Evolutionary conservation across 2,797 vertebrate genomes (phyloP), one percentile per base, ranked within the genome.

Genomic region (Australoheros facetus): DNA sequence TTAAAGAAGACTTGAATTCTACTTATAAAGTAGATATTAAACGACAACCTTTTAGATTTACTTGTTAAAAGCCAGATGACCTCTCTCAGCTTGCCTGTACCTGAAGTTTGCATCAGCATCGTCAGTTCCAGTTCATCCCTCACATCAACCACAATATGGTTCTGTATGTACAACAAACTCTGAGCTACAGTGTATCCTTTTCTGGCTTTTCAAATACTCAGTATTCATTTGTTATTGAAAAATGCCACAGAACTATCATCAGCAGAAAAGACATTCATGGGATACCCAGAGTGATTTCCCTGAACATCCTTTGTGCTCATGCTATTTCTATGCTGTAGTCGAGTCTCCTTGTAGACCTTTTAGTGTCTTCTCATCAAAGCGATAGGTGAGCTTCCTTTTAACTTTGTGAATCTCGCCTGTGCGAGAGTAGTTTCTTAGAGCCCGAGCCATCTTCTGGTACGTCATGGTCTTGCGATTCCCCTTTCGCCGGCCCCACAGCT

Each of bases 381-480:
- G 91, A 73, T 96, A 96, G 0, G 96, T 96, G 56, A 96, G 95
- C 82, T 96, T 96, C 57, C 95, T 91, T 81, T 96, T 96, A 74
- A 96, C 95, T 82, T 96, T 96, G 84, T 93, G 91, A 85, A 96
- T 96, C 89, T 96, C 95, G 2, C 96, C 96, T 0, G 96, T 96
- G 79, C 94, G 93, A 2, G 94, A 94, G 85, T 96, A 96, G 89
- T 96, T 96, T 72, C 96, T 90, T 13, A 96, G 86, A 0, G 96
- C 96, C 2, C 96, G 91, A 0, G 96, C 96, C 96, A 96, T 96
- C 91, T 96, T 96, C 88, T 96, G 96, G 87, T 96, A 96, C 0
- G 96, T 96, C 96, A 96, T 96, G 79, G 95, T 95, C 83, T 96
- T 96, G 77, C 96, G 95, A 69, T 96, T 96, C 4, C 96, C 96